Evolutionary conservation across 1,140 invertebrate species (phyloP), one percentile per base, ranked within the genome.

Genomic region (Conopomorpha cramerella): DNA sequence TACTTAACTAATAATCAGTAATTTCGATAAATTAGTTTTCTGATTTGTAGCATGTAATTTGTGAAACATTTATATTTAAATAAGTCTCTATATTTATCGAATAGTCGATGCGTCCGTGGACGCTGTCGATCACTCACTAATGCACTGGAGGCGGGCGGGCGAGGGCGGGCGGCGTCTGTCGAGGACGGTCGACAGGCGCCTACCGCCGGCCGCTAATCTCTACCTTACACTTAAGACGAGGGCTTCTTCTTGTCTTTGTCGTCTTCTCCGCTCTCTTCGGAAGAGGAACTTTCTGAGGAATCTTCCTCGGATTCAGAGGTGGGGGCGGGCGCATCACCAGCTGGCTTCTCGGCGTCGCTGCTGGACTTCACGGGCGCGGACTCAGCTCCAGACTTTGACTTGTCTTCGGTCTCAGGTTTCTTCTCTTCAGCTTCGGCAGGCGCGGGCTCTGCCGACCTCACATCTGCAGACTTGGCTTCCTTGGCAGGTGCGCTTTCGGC

Each of bases 41-140:
- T n/a, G n/a, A n/a, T n/a, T n/a, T n/a, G n/a, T n/a, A n/a, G n/a
- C n/a, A n/a, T n/a, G n/a, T n/a, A n/a, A n/a, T n/a, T n/a, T n/a
- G n/a, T n/a, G n/a, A n/a, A n/a, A n/a, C n/a, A n/a, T n/a, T n/a
- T 54, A 55, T 71, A 70, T 66, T 71, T 70, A 70, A 71, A 70
- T 74, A 72, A 68, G 67, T 72, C 65, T 72, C 64, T 74, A 74
- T 46, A 51, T 61, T 54, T 74, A 73, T 41, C 58, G 52, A 57
- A 63, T 61, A 64, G 54, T n/a, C n/a, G n/a, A n/a, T n/a, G n/a
- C n/a, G n/a, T n/a, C n/a, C n/a, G n/a, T n/a, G n/a, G n/a, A n/a
- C n/a, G n/a, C n/a, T n/a, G n/a, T n/a, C n/a, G n/a, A n/a, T n/a
- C n/a, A n/a, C n/a, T n/a, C 19, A 23, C 19, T 23, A 10, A 10